Evolutionary conservation across 2,113 vertebrate species (phyloP).

Genomic region (Tinamus guttatus): DNA sequence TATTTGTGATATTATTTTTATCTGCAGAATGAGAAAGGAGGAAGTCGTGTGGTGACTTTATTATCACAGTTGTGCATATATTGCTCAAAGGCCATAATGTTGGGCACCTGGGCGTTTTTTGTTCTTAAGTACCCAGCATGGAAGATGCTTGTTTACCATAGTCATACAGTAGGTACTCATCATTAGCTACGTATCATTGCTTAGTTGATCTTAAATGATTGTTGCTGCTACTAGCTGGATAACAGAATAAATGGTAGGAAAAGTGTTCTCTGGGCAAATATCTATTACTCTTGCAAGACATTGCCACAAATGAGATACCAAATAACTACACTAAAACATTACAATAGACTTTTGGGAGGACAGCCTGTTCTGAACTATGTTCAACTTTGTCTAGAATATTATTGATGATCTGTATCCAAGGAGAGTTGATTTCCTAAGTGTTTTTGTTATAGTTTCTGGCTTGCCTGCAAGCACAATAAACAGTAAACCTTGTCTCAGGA

Average conservation of each 20-base stretch:
- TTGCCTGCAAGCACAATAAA: neutral
- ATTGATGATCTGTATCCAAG: slow-evolving; percentile 38
- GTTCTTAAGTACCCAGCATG: neutral
- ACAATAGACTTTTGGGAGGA: neutral
- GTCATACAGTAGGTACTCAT: neutral
- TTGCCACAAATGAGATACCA: neutral
- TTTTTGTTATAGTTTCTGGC: slow-evolving; percentile 32
- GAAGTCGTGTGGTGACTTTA: neutral
- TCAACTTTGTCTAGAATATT: neutral
- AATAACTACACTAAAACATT: neutral
- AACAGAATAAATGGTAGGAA: slow-evolving; percentile 10
- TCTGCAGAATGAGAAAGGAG: neutral
- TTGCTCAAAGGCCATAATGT: neutral
- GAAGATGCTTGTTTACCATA: neutral
- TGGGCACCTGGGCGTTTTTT: neutral
- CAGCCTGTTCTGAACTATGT: neutral
- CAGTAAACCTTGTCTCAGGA: neutral
- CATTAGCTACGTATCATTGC: neutral
- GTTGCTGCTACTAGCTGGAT: neutral
- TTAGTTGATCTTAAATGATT: neutral
- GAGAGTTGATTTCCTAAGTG: slow-evolving; percentile 7
- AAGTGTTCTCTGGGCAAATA: neutral
- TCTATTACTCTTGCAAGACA: slow-evolving; percentile 27
- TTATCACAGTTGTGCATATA: neutral
- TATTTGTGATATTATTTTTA: neutral